phyloP scores from a whole-genome alignment of 2,797 vertebrate genomes.

The Coregonus suidteri region DNA sequence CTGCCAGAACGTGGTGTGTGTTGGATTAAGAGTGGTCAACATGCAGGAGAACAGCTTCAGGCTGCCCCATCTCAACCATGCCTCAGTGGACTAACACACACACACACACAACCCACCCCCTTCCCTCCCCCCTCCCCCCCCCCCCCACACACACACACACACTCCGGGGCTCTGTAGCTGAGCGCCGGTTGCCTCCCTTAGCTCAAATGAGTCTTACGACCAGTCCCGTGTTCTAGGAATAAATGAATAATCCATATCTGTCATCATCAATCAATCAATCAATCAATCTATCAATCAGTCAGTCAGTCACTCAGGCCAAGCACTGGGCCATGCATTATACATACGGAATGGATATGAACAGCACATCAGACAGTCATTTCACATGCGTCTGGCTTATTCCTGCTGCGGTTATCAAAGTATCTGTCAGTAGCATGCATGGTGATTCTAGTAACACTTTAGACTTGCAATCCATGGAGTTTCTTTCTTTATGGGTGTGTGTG shows the following conservation, averaged over 20 bases:
- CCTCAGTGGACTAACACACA: conserved; percentile 34
- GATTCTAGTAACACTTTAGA: conserved; percentile 33
- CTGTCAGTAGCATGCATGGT: conserved; percentile 31
- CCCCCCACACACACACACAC: neutral
- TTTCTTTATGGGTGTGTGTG: neutral
- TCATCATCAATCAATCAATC: conserved; percentile 78
- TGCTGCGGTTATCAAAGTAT: conserved; percentile 36
- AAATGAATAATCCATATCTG: conserved; percentile 65
- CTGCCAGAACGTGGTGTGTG: conserved; percentile 65
- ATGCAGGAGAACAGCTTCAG: conserved; percentile 45
- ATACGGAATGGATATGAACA: conserved; percentile 48
- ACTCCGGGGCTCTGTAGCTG: neutral
- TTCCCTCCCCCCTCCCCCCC: too few relatives aligned
- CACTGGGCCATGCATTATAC: conserved; percentile 66
- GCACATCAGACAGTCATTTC: conserved; percentile 61
- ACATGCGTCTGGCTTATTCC: conserved; percentile 52
- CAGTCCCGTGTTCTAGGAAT: conserved; percentile 68
- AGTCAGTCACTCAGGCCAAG: conserved; percentile 46
- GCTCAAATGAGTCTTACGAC: conserved; percentile 58
- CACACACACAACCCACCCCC: conserved; percentile 1
- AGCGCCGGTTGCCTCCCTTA: neutral
- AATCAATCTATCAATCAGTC: conserved; percentile 68
- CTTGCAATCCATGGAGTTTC: conserved; percentile 22
- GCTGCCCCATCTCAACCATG: conserved; percentile 31
- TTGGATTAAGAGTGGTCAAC: neutral